Base-by-base conservation (phyloP, 2,113 vertebrate species). In the Heliornis fulica region DNA sequence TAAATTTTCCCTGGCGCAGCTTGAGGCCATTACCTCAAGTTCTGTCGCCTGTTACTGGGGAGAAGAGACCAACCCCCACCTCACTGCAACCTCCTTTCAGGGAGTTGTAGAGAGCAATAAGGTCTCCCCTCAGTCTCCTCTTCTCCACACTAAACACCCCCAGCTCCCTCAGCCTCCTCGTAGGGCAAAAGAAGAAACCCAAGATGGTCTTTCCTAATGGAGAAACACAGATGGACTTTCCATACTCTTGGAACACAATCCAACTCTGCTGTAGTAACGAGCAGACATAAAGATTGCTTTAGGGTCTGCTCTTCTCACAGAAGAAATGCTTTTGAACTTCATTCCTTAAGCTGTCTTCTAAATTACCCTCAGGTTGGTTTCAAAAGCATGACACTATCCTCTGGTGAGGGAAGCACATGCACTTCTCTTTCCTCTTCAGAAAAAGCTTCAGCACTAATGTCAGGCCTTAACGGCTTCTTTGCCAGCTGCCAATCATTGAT, bases 231-330 rank as follows among this genome's bases (percentile, higher is more conserved):
- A 45, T 32, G 41, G 69, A 26, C 20, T 61, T 61, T 31, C 34
- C 50, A 10, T 46, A 18, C 4, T 10, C 7, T 5, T 17, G 22
- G 23, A 64, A 59, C 29, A 29, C 3, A 20, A 11, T 32, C 40
- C 7, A 6, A 15, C 13, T 5, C 0, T 34, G n/a, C 19, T 57
- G 32, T 31, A 71, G 11, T 22, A 63, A n/a, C 0, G 0, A 66
- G 17, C 29, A 71, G 17, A 2, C 34, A 17, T 10, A 75, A 50
- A 5, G 18, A 28, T 4, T 6, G 2, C 2, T 82, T 72, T 38
- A 79, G 7, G 17, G 5, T 20, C 26, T 15, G 12, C 17, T 76
- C 72, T 88, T 40, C 34, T 53, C 43, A 38, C 22, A 63, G 45
- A 41, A 61, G 1, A 48, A 68, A 20, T 31, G 2, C 2, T 72